A percentile compares a stretch with the other conserved stretches of the same genome.
Evolutionary conservation across 92 coral and sea anemone genomes (phyloP).

Genomic region (Virgularia gustaviana): DNA sequence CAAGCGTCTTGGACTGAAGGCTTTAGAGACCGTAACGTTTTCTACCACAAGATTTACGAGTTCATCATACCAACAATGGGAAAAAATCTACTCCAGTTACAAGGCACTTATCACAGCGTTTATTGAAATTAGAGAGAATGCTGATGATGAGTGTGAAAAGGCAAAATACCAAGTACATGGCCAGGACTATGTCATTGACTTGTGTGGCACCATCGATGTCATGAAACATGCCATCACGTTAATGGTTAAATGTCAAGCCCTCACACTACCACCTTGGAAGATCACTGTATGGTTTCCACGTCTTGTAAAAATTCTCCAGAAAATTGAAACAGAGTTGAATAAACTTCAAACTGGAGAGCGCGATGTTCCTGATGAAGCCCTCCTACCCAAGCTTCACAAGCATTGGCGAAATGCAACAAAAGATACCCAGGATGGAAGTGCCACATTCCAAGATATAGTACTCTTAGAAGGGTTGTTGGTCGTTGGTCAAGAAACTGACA

Average conservation of each 20-base stretch:
- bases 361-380: not conserved
- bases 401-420: slow-evolving; percentile 1
- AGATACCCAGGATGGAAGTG: not conserved
- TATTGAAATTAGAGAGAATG: not conserved
- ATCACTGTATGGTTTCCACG: not conserved
- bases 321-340: not conserved
- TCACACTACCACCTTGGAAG: not conserved
- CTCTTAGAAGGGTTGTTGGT: slow-evolving; percentile 8
- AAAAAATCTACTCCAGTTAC: not conserved
- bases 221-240: not conserved
- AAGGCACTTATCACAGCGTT: not conserved
- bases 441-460: not conserved
- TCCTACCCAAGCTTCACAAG: slow-evolving; percentile 1
- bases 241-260: not conserved
- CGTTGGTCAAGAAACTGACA: not conserved
- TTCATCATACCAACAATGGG: slow-evolving; percentile 15
- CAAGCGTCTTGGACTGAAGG: not conserved
- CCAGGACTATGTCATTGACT: slow-evolving; percentile 16
- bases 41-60: slow-evolving; percentile 12
- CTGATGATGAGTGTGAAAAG: not conserved
- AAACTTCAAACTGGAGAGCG: not conserved
- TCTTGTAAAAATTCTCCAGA: not conserved
- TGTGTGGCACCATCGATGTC: slow-evolving; percentile 15
- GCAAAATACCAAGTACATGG: slow-evolving; percentile 14
- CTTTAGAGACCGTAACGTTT: slow-evolving; percentile 13